Evolutionary conservation across 2,113 vertebrate genomes (phyloP).

Genomic region (Okapia johnstoni): DNA sequence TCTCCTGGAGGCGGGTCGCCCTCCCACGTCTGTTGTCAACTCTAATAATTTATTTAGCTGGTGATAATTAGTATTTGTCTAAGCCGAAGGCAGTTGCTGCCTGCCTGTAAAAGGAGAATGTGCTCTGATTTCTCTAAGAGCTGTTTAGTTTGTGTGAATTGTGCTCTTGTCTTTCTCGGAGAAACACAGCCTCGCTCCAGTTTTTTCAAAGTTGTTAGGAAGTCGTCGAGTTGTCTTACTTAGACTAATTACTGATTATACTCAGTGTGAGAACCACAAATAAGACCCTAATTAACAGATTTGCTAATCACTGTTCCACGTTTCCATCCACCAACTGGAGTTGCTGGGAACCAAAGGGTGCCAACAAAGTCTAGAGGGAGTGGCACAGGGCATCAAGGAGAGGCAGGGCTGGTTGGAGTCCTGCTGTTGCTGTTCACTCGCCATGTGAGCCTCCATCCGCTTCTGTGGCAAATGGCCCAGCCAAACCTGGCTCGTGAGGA

Average conservation of each 20-base stretch:
- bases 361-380: accelerated
- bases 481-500: neutral
- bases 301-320: accelerated
- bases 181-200: neutral
- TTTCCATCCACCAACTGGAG: neutral
- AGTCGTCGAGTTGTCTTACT: neutral
- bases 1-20: neutral
- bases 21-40: neutral
- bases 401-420: neutral
- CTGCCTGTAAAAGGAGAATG: neutral
- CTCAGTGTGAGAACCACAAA: neutral
- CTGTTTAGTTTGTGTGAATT: accelerated
- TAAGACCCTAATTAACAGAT: neutral
- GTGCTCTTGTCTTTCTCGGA: neutral
- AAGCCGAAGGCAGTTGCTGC: neutral
- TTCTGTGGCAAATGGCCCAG: accelerated
- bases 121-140: accelerated
- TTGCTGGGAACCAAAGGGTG: neutral
- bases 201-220: neutral
- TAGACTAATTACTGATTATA: neutral
- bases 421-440: accelerated
- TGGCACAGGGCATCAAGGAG: accelerated
- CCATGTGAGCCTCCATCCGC: accelerated
- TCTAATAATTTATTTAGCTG: neutral
- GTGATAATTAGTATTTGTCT: neutral